Percentiles rank a stretch among this genome's conserved stretches.
phyloP scores from a whole-genome alignment of 2,113 vertebrate genomes.

The Cephalopholis sonnerati region DNA sequence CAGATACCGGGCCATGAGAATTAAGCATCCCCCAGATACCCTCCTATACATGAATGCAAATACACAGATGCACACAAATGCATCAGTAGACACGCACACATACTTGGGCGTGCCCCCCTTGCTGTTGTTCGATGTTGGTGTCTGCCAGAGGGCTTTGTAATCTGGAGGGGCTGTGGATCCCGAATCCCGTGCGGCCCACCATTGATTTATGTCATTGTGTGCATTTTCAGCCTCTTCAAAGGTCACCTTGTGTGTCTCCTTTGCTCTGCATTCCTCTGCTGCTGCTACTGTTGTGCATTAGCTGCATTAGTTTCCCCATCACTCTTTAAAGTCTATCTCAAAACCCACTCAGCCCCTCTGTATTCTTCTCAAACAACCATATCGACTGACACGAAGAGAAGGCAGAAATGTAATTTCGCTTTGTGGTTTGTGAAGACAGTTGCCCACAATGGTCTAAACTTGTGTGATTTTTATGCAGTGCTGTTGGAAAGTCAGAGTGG shows the following conservation, averaged over 20 bases:
- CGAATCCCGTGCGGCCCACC: conserved; percentile 63
- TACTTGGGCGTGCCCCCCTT: conserved; percentile 38
- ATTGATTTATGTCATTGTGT: conserved; percentile 84
- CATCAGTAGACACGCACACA: conserved; percentile 29
- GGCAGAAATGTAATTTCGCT: conserved; percentile 40
- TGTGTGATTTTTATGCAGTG: conserved; percentile 34
- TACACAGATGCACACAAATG: conserved; percentile 1
- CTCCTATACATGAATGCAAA: conserved; percentile 36
- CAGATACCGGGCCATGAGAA: conserved; percentile 29
- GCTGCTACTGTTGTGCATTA: conserved; percentile 52
- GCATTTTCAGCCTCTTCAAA: conserved; percentile 79
- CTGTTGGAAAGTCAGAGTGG: conserved; percentile 41
- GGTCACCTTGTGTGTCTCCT: conserved; percentile 81
- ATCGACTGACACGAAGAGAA: conserved; percentile 21
- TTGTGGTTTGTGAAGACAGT: conserved; percentile 38
- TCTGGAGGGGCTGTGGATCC: conserved; percentile 69
- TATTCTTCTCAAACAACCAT: conserved; percentile 28
- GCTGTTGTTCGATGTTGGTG: conserved; percentile 55
- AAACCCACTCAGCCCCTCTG: conserved; percentile 10
- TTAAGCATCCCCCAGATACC: conserved; percentile 22
- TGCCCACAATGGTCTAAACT: conserved; percentile 37
- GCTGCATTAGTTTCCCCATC: conserved; percentile 55
- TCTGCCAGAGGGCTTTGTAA: conserved; percentile 69
- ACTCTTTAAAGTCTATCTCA: conserved; percentile 45
- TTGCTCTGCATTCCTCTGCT: conserved; percentile 63